phyloP scores from a whole-genome alignment of 2,797 vertebrate genomes.

The Xiphorhynchus erythropygius region DNA sequence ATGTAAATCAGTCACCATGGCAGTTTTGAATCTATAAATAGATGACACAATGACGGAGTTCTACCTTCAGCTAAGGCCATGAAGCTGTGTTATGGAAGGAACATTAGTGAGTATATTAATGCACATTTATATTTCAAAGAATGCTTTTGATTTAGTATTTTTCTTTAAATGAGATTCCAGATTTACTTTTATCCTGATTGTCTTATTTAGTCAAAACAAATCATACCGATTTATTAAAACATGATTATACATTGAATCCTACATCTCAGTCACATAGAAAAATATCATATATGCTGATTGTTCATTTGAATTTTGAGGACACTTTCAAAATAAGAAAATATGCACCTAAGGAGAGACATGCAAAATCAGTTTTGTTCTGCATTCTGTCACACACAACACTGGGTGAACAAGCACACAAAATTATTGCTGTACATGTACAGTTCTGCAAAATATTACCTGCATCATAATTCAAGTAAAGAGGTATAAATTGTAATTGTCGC shows the following conservation, averaged over 20 bases:
- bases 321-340: background rate
- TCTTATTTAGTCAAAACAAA: background rate
- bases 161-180: background rate
- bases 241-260: background rate
- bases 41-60: background rate
- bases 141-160: background rate
- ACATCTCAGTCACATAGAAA: background rate
- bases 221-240: background rate
- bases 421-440: accelerated
- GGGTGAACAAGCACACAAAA: background rate
- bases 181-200: background rate
- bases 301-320: background rate
- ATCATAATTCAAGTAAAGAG: background rate
- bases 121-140: background rate
- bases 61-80: background rate
- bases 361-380: background rate
- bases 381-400: background rate
- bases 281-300: background rate
- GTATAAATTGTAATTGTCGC: background rate
- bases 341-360: background rate
- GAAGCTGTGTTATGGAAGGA: background rate
- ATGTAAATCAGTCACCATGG: background rate
- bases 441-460: background rate
- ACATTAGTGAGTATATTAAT: background rate
- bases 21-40: background rate